Conservation (phyloP, 1,140 invertebrate species). For the Druon quercuslanigerum region DNA sequence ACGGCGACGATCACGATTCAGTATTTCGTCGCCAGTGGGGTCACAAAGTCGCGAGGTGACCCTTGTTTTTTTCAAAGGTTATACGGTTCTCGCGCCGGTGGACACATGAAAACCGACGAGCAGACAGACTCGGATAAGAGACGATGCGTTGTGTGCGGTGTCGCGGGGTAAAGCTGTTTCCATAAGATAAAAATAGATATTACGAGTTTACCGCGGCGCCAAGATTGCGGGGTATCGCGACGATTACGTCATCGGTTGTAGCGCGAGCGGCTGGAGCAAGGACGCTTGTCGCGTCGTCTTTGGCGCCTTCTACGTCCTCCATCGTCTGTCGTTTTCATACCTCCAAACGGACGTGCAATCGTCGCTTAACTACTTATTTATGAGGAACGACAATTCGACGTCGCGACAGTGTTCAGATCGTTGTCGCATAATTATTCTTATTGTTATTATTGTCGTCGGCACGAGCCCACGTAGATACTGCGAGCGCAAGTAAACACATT, state of each 20-base stretch:
- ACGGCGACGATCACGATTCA: not conserved
- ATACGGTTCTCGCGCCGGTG: not conserved
- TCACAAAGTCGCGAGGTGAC: not conserved
- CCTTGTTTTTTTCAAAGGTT: not conserved
- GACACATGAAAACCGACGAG: conserved; percentile 19
- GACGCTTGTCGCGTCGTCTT: conserved; percentile 59
- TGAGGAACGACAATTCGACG: conserved; percentile 27
- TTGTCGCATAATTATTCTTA: conserved; percentile 22
- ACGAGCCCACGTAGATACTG: not conserved
- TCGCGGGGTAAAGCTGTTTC: conserved; percentile 55
- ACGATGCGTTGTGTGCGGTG: conserved; percentile 33
- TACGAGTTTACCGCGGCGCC: conserved; percentile 73
- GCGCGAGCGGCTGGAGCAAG: conserved; percentile 63
- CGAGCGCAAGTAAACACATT: not conserved
- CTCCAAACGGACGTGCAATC: conserved; percentile 18
- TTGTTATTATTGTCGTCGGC: not conserved
- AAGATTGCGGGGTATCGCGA: conserved; percentile 74
- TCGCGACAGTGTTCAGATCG: conserved; percentile 28
- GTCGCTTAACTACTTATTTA: conserved; percentile 35
- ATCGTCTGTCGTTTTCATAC: conserved; percentile 37
- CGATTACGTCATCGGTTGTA: conserved; percentile 71
- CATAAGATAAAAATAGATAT: conserved; percentile 74
- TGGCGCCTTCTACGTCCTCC: conserved; percentile 45
- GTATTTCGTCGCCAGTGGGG: not conserved
- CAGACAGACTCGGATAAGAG: conserved; percentile 32